Percentiles rank a stretch among this genome's conserved stretches.
Conservation (phyloP, 2,113 vertebrate species). For the Cricetomys ansorgei region DNA sequence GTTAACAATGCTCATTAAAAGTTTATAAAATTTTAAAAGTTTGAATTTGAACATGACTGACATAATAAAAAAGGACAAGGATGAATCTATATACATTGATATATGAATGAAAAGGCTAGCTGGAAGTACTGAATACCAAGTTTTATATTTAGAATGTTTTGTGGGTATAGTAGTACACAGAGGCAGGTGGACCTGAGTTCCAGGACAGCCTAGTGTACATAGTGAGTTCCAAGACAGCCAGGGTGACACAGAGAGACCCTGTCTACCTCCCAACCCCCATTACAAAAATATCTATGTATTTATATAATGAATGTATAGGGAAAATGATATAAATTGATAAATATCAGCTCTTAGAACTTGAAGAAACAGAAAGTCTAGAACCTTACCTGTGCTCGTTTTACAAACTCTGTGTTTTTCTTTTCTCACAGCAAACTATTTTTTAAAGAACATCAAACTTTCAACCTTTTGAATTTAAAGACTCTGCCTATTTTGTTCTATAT, state of each 20-base stretch:
- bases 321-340: not conserved
- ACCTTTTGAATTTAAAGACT: not conserved
- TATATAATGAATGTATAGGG: too few relatives aligned
- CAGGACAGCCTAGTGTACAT: too few relatives aligned
- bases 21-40: not conserved
- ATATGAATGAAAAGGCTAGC: not conserved
- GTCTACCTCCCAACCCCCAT: too few relatives aligned
- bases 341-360: not conserved
- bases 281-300: too few relatives aligned
- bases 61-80: not conserved
- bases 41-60: not conserved
- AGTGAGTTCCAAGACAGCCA: too few relatives aligned
- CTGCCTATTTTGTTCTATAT: not conserved
- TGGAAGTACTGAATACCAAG: not conserved
- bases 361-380: not conserved
- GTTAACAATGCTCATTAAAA: not conserved
- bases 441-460: conserved; percentile 32
- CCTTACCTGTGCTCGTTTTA: not conserved
- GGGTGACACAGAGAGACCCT: too few relatives aligned
- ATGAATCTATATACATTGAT: not conserved
- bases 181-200: not conserved
- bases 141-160: too few relatives aligned
- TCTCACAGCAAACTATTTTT: conserved; percentile 3
- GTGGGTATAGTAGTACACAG: too few relatives aligned
- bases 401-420: not conserved